Base-by-base conservation (phyloP, 2,888 invertebrate species). In the Erannis defoliaria region DNA sequence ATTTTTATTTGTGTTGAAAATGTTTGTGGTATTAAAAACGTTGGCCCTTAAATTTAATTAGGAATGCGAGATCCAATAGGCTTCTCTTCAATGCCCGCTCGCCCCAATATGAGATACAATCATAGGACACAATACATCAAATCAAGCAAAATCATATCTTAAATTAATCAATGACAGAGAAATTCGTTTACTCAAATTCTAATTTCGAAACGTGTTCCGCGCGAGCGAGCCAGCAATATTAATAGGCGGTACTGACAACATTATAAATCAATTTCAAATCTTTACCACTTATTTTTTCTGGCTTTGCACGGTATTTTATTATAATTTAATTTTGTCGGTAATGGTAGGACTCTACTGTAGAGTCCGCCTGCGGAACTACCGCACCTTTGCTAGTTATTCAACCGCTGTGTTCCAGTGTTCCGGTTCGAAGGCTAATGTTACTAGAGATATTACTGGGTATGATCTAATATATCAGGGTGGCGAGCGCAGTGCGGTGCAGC, bases 91-190 rank as follows among this genome's bases (percentile, higher is more conserved):
- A 48, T 2, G 8, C 14, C 14, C 49, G 6, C 9, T 4, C 16
- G 12, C 38, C 38, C 26, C 50, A 38, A 26, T 54, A 43, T 8
- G 6, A n/a, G n/a, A 43, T 12, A 31, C 8, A 12, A 16, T 42
- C 19, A 14, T 31, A 31, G 1, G n/a, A 19, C 21, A 59, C 50
- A 50, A 65, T 67, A 56, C 55, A 31, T 66, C 63, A 65, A 59
- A 56, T 59, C 53, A 49, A 54, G 50, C 50, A 50, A 58, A 49
- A 50, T 49, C 18, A 45, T 56, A 63, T 56, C 38, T 59, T 16
- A 38, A 56, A 68, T 68, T 63, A 56, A 68, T 68, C 64, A 66
- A 57, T 61, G 60, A 57, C 65, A 40, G 50, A 38, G 55, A 55
- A 55, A 62, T 55, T 59, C 51, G 55, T 62, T 62, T 62, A 50